A percentile compares a stretch with the other conserved stretches of the same genome.
Conservation (phyloP, 2,888 invertebrate species). For the Nomada goodeniana region DNA sequence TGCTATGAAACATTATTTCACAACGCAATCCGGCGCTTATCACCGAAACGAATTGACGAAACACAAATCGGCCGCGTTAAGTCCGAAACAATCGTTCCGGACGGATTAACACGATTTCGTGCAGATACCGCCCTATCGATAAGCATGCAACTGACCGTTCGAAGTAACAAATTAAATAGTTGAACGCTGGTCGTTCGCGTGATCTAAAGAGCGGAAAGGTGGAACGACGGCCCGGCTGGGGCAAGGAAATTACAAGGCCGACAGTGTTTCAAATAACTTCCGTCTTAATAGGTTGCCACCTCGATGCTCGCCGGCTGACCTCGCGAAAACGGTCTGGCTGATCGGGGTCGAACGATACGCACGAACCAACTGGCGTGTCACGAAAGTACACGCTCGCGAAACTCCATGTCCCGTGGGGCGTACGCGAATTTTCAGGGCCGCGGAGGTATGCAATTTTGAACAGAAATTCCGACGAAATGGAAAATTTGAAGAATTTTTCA, state of each 20-base stretch:
- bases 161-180: slow-evolving; percentile 29
- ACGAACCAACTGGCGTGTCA: slow-evolving; percentile 17
- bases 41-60: neutral
- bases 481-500: slow-evolving; percentile 2
- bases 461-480: neutral
- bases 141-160: neutral
- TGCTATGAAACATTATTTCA: neutral
- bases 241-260: slow-evolving; percentile 4
- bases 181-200: slow-evolving; percentile 9
- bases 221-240: too few species aligned
- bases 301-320: slow-evolving; percentile 5
- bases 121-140: neutral
- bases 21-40: neutral
- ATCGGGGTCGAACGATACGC: slow-evolving; percentile 39
- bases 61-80: neutral
- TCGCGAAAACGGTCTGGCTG: neutral
- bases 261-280: slow-evolving; percentile 29
- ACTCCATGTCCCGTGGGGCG: neutral
- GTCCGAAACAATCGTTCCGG: too few species aligned
- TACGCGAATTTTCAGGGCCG: neutral
- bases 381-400: slow-evolving; percentile 15
- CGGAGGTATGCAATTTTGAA: neutral
- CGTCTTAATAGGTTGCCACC: neutral
- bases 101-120: neutral
- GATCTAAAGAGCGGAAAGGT: neutral